Conservation (phyloP, 2,797 vertebrate species). For the Anguilla megastoma region DNA sequence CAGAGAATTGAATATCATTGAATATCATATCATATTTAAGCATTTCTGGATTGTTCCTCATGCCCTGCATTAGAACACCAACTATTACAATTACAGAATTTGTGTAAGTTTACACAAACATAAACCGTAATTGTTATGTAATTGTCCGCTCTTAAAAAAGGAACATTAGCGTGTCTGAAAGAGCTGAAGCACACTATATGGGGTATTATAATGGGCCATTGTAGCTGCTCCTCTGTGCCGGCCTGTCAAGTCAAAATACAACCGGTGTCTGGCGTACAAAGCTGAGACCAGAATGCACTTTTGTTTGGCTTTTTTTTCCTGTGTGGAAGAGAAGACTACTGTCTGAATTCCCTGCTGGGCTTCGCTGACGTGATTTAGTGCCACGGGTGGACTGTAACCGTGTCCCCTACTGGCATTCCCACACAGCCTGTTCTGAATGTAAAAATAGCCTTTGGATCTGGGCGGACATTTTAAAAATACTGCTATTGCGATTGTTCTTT, state of each 20-base stretch:
- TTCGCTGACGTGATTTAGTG: conserved; percentile 22
- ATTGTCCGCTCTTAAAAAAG: background rate
- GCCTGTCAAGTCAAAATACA: conserved; percentile 19
- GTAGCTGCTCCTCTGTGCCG: background rate
- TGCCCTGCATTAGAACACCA: background rate
- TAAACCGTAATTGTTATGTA: background rate
- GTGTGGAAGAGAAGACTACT: conserved; percentile 11
- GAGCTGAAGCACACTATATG: background rate
- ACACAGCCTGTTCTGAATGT: background rate
- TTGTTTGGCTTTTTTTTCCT: background rate
- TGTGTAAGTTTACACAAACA: background rate
- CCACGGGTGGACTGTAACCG: background rate
- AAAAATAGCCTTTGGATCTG: background rate
- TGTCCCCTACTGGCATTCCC: background rate
- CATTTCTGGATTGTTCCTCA: background rate
- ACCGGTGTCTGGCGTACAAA: background rate
- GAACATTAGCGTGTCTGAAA: background rate
- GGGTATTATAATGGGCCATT: background rate
- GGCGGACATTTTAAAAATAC: background rate
- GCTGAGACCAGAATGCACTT: background rate
- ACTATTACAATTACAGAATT: background rate
- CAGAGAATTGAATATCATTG: background rate
- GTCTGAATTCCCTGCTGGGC: conserved; percentile 15
- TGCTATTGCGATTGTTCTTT: background rate
- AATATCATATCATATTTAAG: background rate